phyloP scores from a whole-genome alignment of 2,113 vertebrate species.

The Lipophrys pholis region DNA sequence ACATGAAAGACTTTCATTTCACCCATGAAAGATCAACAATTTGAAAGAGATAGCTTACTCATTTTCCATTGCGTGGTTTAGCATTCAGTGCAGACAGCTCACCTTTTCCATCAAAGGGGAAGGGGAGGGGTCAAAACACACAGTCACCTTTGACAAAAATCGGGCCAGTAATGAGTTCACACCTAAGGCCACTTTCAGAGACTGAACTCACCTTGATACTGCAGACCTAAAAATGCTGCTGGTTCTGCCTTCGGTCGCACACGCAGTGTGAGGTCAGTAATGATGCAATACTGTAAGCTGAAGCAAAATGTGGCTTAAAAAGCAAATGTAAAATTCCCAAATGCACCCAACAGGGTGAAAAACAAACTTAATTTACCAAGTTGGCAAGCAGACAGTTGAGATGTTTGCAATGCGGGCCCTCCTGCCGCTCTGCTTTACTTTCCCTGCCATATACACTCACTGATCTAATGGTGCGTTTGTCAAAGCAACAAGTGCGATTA shows the following conservation, averaged over 20 bases:
- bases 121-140: conserved; percentile 48
- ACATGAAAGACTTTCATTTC: conserved; percentile 75
- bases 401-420: not conserved
- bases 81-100: conserved; percentile 55
- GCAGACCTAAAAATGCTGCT: not conserved
- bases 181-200: not conserved
- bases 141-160: conserved; percentile 62
- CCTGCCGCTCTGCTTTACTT: not conserved
- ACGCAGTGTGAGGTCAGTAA: not conserved
- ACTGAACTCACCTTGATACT: conserved; percentile 1
- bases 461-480: not conserved
- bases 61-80: conserved; percentile 54
- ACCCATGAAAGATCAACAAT: conserved; percentile 69
- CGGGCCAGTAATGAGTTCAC: conserved; percentile 55
- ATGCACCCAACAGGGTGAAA: not conserved
- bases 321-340: not conserved
- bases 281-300: not conserved
- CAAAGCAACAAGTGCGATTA: not conserved
- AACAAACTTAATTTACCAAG: not conserved
- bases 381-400: not conserved
- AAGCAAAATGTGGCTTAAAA: not conserved
- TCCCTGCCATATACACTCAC: not conserved
- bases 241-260: not conserved
- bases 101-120: conserved; percentile 72
- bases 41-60: conserved; percentile 63